Percentiles rank a stretch among this genome's conserved stretches.
Conservation (phyloP, 2,888 invertebrate genomes). For the Eucera pruinosa region DNA sequence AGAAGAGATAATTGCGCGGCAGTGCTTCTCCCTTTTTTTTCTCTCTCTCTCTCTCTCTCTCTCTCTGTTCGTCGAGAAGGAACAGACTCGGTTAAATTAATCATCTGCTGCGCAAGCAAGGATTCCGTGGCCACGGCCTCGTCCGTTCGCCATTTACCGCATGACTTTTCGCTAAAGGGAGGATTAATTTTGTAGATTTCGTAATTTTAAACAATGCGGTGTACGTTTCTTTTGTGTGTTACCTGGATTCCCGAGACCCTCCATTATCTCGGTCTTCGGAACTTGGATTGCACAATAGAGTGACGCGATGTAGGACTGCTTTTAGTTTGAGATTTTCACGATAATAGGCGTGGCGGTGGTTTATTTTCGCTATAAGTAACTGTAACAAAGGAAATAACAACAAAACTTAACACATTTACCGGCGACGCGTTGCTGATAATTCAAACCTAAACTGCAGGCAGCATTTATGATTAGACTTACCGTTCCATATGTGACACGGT, state of each 20-base stretch:
- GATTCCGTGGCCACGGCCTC: constrained; percentile 27
- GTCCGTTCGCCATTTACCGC: constrained; percentile 41
- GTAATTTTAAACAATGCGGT: constrained; percentile 29
- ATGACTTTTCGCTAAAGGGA: constrained; percentile 28
- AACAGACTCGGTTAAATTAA: constrained; percentile 51
- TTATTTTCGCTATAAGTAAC: not conserved
- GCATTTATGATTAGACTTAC: no score
- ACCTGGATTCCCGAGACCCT: constrained; percentile 16
- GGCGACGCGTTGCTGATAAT: no score
- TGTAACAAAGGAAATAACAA: no score
- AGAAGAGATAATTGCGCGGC: constrained; percentile 58
- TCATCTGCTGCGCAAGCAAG: constrained; percentile 55
- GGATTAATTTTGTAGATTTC: constrained; percentile 40
- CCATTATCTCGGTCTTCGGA: constrained; percentile 22
- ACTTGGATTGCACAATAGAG: constrained; percentile 11
- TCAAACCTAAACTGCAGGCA: no score
- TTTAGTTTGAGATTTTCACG: not conserved
- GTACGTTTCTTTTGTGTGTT: constrained; percentile 23
- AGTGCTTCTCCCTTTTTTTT: constrained; percentile 16
- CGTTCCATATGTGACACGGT: no score
- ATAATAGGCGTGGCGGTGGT: not conserved
- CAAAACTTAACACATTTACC: no score
- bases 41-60: constrained; percentile 17
- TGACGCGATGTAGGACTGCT: constrained; percentile 1
- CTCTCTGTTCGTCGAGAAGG: constrained; percentile 18